Conservation (phyloP, 1,140 invertebrate species). For the Choristoneura fumiferana region DNA sequence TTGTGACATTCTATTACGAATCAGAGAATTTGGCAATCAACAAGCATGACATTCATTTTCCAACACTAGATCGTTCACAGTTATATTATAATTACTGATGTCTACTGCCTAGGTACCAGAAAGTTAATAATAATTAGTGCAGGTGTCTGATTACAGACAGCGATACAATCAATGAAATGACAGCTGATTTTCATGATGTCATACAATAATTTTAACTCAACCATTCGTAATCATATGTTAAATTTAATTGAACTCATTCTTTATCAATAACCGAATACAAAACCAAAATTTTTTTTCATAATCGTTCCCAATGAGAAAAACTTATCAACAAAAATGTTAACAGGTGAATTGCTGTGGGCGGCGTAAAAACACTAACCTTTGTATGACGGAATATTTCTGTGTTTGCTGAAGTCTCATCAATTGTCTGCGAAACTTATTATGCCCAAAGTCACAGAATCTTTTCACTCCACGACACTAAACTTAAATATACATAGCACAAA, state of each 20-base stretch:
- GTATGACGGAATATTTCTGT: constrained; percentile 35
- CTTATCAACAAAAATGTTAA: constrained; percentile 41
- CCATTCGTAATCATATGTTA: neutral
- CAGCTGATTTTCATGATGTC: constrained; percentile 18
- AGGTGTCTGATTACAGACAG: constrained; percentile 50
- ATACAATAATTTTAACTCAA: neutral
- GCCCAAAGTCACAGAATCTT: constrained; percentile 47
- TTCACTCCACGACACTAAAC: constrained; percentile 65
- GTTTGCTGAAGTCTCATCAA: neutral
- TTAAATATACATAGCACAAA: constrained; percentile 50
- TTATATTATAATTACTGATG: neutral
- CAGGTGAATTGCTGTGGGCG: constrained; percentile 59
- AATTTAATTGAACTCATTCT: neutral
- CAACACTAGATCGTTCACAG: neutral
- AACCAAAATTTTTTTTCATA: neutral
- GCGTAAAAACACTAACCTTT: constrained; percentile 60
- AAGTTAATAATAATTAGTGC: constrained; percentile 66
- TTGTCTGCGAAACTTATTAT: constrained; percentile 5
- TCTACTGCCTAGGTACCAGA: constrained; percentile 4
- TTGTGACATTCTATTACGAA: constrained; percentile 5
- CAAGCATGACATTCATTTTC: neutral
- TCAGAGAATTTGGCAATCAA: constrained; percentile 4
- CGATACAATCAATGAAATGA: constrained; percentile 18
- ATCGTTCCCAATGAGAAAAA: neutral
- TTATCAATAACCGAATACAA: neutral